A percentile compares a stretch with the other conserved stretches of the same genome.
Conservation (phyloP, 30 jellyfish, hydroid and myxozoan species). For the Pseudorhiza aurosa region DNA sequence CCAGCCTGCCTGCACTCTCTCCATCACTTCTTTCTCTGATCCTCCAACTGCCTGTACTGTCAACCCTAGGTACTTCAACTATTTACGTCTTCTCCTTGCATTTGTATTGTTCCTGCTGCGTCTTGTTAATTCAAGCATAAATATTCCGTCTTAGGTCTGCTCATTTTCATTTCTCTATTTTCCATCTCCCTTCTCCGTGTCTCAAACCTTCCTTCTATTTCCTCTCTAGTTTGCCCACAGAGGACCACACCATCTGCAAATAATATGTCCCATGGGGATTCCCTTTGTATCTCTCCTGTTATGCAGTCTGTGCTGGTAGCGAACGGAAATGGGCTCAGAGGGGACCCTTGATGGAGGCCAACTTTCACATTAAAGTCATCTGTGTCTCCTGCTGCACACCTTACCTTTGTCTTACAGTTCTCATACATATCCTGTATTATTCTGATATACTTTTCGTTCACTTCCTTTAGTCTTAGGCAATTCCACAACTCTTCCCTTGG, state of each 20-base stretch:
- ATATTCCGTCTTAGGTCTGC: conserved; percentile 32
- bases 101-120: too few relatives aligned
- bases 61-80: conserved; percentile 15
- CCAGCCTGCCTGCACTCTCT: neutral
- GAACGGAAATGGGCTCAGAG: conserved; percentile 2
- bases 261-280: conserved; percentile 4
- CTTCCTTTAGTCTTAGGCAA: too few relatives aligned
- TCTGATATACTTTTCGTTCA: neutral
- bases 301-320: neutral
- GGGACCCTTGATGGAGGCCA: neutral
- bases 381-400: too few relatives aligned
- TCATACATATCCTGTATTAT: neutral
- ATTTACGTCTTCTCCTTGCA: too few relatives aligned
- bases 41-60: neutral
- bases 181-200: conserved; percentile 12
- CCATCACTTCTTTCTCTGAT: neutral
- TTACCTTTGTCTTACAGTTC: too few relatives aligned
- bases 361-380: too few relatives aligned
- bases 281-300: neutral
- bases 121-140: neutral
- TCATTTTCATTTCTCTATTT: conserved; percentile 1
- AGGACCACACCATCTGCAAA: conserved; percentile 9
- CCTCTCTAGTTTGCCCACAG: neutral
- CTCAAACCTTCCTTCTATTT: neutral
- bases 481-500: too few relatives aligned